phyloP scores from a whole-genome alignment of 2,113 vertebrate genomes.

The Gambusia affinis region DNA sequence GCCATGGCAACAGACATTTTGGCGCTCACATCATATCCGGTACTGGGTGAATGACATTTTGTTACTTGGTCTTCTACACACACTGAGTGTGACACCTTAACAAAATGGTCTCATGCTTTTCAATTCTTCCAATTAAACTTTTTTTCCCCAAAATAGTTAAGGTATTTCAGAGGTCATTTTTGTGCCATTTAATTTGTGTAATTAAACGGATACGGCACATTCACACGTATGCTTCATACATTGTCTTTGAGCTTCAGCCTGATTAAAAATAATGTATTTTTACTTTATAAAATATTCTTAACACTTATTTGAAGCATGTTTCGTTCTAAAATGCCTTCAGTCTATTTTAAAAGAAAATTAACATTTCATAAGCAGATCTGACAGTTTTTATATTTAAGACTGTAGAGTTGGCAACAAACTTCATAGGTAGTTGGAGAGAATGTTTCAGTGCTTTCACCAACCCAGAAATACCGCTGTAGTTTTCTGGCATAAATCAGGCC shows the following conservation, averaged over 20 bases:
- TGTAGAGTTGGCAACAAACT: conserved; percentile 3
- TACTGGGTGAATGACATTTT: conserved; percentile 66
- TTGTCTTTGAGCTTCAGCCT: not conserved
- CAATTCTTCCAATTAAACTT: conserved; percentile 3
- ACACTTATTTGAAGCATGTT: not conserved
- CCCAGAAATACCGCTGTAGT: not conserved
- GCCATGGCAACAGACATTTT: conserved; percentile 78
- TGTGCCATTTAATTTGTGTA: not conserved
- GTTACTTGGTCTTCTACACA: conserved; percentile 37
- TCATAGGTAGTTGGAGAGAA: not conserved
- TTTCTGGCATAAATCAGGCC: conserved; percentile 4
- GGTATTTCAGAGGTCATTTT: not conserved
- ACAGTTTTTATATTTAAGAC: not conserved
- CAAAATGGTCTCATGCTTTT: conserved; percentile 24
- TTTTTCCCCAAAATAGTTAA: not conserved
- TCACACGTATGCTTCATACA: not conserved
- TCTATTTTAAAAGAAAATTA: not conserved
- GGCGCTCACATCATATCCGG: conserved; percentile 72
- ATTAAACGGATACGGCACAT: conserved; percentile 15
- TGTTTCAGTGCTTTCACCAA: not conserved
- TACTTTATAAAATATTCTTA: not conserved
- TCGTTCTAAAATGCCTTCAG: not conserved
- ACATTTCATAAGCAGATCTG: not conserved
- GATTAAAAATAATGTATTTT: conserved; percentile 10
- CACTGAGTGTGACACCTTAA: conserved; percentile 25